Percentiles rank a stretch among this genome's conserved stretches.
These are phyloP conservation scores for Rugalucina vietnamica DNA, from an alignment of 2,888 invertebrate species.

Conservation along the genomic window DNA sequence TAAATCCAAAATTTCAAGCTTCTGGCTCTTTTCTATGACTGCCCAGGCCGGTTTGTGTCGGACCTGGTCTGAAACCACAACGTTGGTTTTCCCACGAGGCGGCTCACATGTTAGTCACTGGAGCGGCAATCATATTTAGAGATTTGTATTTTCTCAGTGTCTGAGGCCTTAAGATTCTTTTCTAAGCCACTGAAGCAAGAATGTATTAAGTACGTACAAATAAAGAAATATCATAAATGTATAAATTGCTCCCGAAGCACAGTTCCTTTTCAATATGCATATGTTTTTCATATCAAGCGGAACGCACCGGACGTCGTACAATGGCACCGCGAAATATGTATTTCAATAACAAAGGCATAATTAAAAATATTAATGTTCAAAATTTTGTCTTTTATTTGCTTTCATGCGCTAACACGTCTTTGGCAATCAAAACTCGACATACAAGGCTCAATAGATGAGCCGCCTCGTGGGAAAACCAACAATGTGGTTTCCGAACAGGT, in stretches of 20 bases:
- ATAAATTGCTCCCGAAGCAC: neutral
- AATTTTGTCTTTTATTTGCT: neutral
- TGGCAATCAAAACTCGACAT: too few species aligned
- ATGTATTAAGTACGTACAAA: constrained; percentile 3
- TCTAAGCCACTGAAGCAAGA: neutral
- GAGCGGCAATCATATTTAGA: neutral
- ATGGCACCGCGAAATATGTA: neutral
- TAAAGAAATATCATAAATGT: neutral
- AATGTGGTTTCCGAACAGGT: neutral
- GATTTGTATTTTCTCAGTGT: constrained; percentile 12
- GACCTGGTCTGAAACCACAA: too few species aligned
- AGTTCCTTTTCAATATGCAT: neutral
- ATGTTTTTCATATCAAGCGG: neutral
- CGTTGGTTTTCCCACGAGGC: too few species aligned
- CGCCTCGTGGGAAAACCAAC: too few species aligned
- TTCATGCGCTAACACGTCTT: too few species aligned
- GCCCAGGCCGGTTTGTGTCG: too few species aligned
- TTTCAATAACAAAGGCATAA: neutral
- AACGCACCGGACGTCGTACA: neutral
- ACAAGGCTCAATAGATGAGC: too few species aligned
- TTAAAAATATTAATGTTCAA: neutral
- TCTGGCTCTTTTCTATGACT: too few species aligned
- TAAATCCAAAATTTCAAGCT: too few species aligned
- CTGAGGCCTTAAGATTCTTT: neutral
- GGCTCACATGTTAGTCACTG: constrained; percentile 9